Conservation (phyloP, 2,797 vertebrate species). For the Falco novaeseelandiae region DNA sequence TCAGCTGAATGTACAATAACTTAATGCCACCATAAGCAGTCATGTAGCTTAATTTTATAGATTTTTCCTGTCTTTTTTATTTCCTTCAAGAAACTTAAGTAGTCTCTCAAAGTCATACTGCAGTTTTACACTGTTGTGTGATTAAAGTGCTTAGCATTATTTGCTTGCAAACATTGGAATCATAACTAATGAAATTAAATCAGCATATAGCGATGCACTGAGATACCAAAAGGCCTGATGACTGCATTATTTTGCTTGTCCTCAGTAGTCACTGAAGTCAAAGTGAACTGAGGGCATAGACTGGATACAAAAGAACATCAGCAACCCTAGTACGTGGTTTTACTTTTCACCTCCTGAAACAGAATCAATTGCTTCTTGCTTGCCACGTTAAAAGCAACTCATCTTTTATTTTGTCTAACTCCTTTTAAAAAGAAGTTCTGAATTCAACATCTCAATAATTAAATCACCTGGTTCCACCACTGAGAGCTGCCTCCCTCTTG, state of each 20-base stretch:
- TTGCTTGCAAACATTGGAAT: not conserved
- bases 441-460: not conserved
- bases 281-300: not conserved
- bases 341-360: not conserved
- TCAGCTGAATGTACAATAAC: not conserved
- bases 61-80: not conserved
- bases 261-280: not conserved
- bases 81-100: not conserved
- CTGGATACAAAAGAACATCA: not conserved
- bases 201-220: not conserved
- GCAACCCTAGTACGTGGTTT: not conserved
- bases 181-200: not conserved
- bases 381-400: accelerated
- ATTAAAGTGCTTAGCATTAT: not conserved
- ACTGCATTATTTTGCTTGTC: not conserved
- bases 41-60: not conserved
- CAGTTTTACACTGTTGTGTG: not conserved
- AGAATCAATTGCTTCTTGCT: not conserved
- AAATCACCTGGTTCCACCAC: not conserved
- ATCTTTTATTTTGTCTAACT: not conserved
- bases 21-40: not conserved
- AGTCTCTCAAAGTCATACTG: not conserved
- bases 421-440: not conserved
- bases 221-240: not conserved
- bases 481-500: not conserved